phyloP scores from a whole-genome alignment of 2,113 vertebrate species.

The Phycodurus eques region DNA sequence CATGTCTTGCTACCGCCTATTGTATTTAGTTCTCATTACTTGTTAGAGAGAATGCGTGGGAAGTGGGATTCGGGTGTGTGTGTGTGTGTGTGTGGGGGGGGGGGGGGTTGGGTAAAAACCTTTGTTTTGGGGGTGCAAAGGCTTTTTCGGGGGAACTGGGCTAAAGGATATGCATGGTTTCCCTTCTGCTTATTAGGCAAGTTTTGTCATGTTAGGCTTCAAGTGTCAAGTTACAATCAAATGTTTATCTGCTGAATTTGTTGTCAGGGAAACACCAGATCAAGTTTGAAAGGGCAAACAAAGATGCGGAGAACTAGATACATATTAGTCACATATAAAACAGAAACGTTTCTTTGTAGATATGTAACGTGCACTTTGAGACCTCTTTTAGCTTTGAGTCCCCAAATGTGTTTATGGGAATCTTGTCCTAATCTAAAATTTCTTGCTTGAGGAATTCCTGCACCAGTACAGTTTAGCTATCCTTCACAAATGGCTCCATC shows the following conservation, averaged over 20 bases:
- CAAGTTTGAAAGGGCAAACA: background rate
- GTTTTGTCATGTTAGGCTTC: conserved; percentile 64
- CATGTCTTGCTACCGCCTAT: conserved; percentile 25
- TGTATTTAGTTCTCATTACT: background rate
- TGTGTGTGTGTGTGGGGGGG: too few species aligned
- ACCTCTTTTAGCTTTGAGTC: background rate
- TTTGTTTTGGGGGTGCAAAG: conserved; percentile 59
- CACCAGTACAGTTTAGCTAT: background rate
- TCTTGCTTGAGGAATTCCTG: background rate
- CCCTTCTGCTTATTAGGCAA: conserved; percentile 58
- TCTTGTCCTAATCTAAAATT: background rate
- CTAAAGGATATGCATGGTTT: conserved; percentile 70
- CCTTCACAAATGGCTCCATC: conserved; percentile 38
- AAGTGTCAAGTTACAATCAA: conserved; percentile 13
- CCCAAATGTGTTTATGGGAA: conserved; percentile 12
- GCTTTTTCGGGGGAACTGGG: conserved; percentile 39
- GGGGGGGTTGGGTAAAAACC: conserved; percentile 17
- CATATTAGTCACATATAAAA: background rate
- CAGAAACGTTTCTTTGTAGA: background rate
- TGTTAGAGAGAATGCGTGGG: conserved; percentile 9
- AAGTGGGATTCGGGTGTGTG: too few species aligned
- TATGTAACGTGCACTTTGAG: background rate
- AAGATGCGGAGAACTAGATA: background rate
- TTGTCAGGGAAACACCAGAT: background rate
- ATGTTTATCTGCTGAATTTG: conserved; percentile 4